These are phyloP conservation scores for Heteractis magnifica DNA, from an alignment of 92 coral and sea anemone genomes.

Conservation along the genomic window DNA sequence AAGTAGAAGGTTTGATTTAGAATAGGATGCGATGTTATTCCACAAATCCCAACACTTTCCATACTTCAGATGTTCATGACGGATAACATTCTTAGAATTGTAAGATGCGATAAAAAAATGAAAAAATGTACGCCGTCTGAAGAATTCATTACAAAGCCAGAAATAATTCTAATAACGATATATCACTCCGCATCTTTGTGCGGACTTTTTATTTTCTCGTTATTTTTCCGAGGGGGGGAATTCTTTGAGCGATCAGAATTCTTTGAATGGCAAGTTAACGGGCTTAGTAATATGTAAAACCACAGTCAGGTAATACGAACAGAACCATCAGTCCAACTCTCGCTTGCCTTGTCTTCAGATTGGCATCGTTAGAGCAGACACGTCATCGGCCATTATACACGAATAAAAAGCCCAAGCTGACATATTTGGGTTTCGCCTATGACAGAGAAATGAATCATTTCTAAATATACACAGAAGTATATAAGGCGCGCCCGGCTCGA, in stretches of 20 bases:
- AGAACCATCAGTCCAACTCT: background rate
- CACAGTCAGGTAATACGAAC: background rate
- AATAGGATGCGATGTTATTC: background rate
- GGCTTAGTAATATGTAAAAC: slow-evolving; percentile 12
- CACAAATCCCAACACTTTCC: background rate
- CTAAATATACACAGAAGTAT: slow-evolving; percentile 27
- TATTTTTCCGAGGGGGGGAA: background rate
- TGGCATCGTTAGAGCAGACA: slow-evolving; percentile 1
- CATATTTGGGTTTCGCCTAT: slow-evolving; percentile 17
- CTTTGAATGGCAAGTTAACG: slow-evolving; percentile 7
- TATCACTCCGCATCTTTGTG: background rate
- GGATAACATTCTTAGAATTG: slow-evolving; percentile 9
- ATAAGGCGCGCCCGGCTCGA: slow-evolving; percentile 20
- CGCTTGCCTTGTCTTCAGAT: slow-evolving; percentile 12
- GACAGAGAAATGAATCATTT: slow-evolving; percentile 24
- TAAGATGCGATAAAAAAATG: background rate
- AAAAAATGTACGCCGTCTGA: background rate
- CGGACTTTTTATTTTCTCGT: background rate
- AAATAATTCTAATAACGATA: too few relatives aligned
- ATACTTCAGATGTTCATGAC: background rate
- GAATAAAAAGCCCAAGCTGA: slow-evolving; percentile 7
- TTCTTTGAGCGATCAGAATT: background rate
- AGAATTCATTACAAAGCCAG: background rate
- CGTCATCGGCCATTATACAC: slow-evolving; percentile 22
- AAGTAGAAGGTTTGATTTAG: background rate